Evolutionary conservation across 2,113 vertebrate species (phyloP).

Genomic region (Mirounga angustirostris): DNA sequence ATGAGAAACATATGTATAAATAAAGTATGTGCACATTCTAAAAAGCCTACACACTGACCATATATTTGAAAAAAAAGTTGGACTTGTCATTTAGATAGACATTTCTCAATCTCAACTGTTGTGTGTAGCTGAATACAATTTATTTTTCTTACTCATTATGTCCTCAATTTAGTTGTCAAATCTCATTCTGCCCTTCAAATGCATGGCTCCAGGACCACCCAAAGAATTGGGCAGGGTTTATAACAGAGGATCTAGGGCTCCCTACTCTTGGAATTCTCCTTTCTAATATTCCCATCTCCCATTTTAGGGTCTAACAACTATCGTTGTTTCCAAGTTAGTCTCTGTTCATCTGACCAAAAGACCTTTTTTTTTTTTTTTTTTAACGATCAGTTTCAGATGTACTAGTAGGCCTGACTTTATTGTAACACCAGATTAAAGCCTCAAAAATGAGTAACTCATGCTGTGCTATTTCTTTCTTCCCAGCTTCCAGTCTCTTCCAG

Average conservation of each 20-base stretch:
- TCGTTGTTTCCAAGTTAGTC: not conserved
- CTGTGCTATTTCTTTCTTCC: not conserved
- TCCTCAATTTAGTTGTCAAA: not conserved
- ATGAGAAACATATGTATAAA: not conserved
- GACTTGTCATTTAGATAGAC: not conserved
- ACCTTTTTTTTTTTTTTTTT: not conserved
- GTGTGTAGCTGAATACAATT: not conserved
- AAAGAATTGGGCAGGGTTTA: not conserved
- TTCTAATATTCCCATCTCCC: not conserved
- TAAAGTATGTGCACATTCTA: not conserved
- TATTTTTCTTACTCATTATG: not conserved
- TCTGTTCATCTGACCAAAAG: not conserved
- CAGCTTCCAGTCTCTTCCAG: not conserved
- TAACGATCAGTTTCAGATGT: not conserved
- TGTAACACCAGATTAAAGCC: not conserved
- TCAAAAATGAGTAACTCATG: not conserved
- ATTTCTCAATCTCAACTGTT: not conserved
- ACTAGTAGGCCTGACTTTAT: not conserved
- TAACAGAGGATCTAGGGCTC: not conserved
- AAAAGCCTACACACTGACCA: not conserved
- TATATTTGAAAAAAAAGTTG: not conserved
- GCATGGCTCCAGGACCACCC: not conserved
- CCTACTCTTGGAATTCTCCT: not conserved
- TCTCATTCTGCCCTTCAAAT: not conserved
- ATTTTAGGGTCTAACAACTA: not conserved